Base-by-base conservation (phyloP, 1,140 invertebrate species). In the Drosophila arizonae region DNA sequence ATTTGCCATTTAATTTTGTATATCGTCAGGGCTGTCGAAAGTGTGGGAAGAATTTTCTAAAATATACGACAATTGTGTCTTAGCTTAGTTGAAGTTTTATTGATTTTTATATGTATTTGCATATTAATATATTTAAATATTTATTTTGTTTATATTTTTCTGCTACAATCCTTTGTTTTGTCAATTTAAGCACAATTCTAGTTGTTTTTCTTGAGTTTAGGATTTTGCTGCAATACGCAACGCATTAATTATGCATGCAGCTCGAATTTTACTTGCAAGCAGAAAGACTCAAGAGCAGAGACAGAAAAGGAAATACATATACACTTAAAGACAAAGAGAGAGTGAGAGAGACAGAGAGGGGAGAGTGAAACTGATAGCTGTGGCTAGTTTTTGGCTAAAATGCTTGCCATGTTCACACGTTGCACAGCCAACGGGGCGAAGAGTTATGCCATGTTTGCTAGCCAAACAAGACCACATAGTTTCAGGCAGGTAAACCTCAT, bases 221-320 rank as follows among this genome's bases (percentile, higher is more conserved):
- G 6, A 2, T 8, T 9, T 33, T 33, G 30, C 5, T 33, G 30
- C 30, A 6, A 33, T 33, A 33, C 33, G 0, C 8, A 9, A 28
- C 60, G 70, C 48, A 70, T 76, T 66, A 77, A 77, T 76, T 76
- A 76, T 77, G 73, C 66, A 77, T 70, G n/a, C 39, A 55, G 57
- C 41, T 39, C 28, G 36, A 52, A 36, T 62, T 54, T 60, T 4
- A 36, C 5, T 52, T 10, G 8, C 11, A 36, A 5, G 33, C 13
- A 11, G 8, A 13, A 13, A 6, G 28, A 11, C 3, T 15, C 0
- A 51, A 51, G 43, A n/a, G n/a, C n/a, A 13, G 43, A 46, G 15
- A 46, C 6, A 46, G 43, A n/a, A 24, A 24, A 24, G 21, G 21
- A 24, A 24, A 24, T 2, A n/a, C 1, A 43, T 41, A 15, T 13